phyloP scores from a whole-genome alignment of 2,888 invertebrate species.

The Polietes domitor region DNA sequence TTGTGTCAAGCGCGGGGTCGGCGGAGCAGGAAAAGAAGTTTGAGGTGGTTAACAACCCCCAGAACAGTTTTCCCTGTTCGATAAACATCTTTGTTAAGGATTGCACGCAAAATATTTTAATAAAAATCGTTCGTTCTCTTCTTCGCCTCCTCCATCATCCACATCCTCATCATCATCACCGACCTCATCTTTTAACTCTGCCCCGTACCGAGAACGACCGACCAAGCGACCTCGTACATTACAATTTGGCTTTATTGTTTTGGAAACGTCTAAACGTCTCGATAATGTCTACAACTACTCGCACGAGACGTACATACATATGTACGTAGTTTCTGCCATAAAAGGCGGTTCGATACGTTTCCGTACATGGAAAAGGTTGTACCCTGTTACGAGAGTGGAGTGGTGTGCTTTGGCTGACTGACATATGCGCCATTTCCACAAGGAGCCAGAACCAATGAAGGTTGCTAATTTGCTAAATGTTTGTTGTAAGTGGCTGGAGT shows the following conservation, averaged over 20 bases:
- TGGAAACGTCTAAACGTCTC: slow-evolving; percentile 45
- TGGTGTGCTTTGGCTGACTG: background rate
- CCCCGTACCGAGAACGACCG: slow-evolving; percentile 8
- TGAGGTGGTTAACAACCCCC: slow-evolving; percentile 26
- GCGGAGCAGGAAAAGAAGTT: background rate
- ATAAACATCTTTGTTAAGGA: slow-evolving; percentile 54
- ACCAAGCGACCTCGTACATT: slow-evolving; percentile 52
- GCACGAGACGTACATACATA: background rate
- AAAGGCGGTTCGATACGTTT: slow-evolving; percentile 48
- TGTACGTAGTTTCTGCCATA: slow-evolving; percentile 6
- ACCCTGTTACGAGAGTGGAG: slow-evolving; percentile 32
- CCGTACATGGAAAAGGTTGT: slow-evolving; percentile 61
- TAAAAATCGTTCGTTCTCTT: slow-evolving; percentile 41
- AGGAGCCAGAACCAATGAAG: background rate
- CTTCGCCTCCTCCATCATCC: background rate
- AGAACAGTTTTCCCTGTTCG: slow-evolving; percentile 3
- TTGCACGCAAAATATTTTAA: slow-evolving; percentile 58
- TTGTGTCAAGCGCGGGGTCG: background rate
- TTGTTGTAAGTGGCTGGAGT: background rate
- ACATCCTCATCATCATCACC: background rate
- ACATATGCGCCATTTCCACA: slow-evolving; percentile 10
- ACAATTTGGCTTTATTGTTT: slow-evolving; percentile 54
- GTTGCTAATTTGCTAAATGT: slow-evolving; percentile 58
- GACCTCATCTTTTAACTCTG: background rate
- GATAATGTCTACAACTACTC: slow-evolving; percentile 41